Percentiles rank a stretch among this genome's conserved stretches.
Evolutionary conservation across 2,113 vertebrate species (phyloP).

Genomic region (Myrmecophaga tridactyla): DNA sequence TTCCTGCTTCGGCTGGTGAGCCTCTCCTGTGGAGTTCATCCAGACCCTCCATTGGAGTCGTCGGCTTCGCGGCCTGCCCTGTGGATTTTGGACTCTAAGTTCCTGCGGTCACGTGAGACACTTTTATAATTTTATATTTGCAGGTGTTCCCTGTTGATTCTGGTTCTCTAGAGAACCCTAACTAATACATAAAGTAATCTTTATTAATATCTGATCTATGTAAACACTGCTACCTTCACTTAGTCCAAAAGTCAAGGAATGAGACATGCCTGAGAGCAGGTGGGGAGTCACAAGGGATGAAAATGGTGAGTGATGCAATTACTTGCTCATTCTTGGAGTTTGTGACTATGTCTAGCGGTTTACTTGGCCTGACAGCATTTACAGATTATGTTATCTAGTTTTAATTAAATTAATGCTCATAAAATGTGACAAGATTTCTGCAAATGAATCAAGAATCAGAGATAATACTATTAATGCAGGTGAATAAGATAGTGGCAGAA

Average conservation of each 20-base stretch:
- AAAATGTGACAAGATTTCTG: background rate
- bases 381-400: background rate
- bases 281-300: background rate
- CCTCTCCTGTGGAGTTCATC: no score
- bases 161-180: no score
- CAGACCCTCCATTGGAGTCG: no score
- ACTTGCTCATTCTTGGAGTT: background rate
- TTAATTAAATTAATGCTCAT: background rate
- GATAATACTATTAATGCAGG: background rate
- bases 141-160: no score
- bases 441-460: background rate
- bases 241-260: background rate
- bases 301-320: background rate
- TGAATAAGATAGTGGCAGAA: background rate
- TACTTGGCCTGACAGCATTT: background rate
- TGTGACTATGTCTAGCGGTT: background rate
- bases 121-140: no score
- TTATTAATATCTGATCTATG: background rate
- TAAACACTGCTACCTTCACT: background rate
- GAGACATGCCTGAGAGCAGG: background rate
- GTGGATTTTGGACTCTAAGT: no score
- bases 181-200: background rate
- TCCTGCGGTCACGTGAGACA: no score
- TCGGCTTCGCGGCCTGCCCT: no score
- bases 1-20: no score